phyloP scores from a whole-genome alignment of 2,888 invertebrate genomes.

The Eilema griseolum region DNA sequence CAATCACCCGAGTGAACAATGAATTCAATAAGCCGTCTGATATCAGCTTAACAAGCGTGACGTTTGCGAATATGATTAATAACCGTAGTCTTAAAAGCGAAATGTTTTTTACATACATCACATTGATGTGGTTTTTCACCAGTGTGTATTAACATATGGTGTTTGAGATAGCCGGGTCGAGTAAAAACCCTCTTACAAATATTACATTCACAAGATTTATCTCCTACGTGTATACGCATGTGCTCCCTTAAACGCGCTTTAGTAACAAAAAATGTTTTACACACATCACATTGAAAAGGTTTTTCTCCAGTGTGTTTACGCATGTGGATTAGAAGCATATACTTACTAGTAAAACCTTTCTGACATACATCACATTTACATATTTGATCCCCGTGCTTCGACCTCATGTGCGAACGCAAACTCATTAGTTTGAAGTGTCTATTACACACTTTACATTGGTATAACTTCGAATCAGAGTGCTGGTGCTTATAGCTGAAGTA shows the following conservation, averaged over 20 bases:
- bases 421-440: neutral
- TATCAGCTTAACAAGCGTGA: neutral
- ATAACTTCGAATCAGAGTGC: neutral
- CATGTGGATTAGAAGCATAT: neutral
- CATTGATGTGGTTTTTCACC: neutral
- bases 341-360: neutral
- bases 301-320: neutral
- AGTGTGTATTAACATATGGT: neutral
- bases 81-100: neutral
- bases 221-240: neutral
- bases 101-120: neutral
- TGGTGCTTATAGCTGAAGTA: neutral
- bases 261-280: neutral
- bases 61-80: neutral
- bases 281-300: neutral
- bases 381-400: neutral
- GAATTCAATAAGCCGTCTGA: too few species aligned
- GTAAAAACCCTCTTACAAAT: neutral
- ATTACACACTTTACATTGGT: neutral
- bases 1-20: too few species aligned
- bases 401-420: neutral
- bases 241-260: neutral
- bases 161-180: neutral
- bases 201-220: neutral
- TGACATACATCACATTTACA: slow-evolving; percentile 1